phyloP scores from a whole-genome alignment of 2,113 vertebrate genomes.

The Mustela nigripes region DNA sequence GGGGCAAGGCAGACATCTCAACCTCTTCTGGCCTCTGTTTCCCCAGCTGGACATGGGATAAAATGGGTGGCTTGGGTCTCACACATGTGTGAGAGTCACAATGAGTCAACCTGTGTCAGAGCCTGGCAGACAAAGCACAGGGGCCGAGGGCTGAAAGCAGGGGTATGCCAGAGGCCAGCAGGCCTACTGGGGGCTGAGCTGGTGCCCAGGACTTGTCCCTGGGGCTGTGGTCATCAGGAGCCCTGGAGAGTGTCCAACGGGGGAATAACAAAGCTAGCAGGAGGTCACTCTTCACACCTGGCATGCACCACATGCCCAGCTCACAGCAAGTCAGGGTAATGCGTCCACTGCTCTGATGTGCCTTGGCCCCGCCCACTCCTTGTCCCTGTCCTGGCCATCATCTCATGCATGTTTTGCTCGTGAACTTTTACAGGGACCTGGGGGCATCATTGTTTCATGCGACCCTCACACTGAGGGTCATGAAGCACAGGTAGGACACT shows the following conservation, averaged over 20 bases:
- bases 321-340: background rate
- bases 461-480: background rate
- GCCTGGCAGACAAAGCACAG: background rate
- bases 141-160: background rate
- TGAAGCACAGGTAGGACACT: background rate
- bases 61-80: background rate
- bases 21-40: background rate
- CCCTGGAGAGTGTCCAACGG: background rate
- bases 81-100: background rate
- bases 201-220: background rate
- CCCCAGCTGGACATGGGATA: too few relatives aligned
- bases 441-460: accelerated
- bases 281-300: background rate
- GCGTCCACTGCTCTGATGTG: background rate
- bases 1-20: accelerated
- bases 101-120: background rate
- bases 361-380: background rate
- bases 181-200: background rate
- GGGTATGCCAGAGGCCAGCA: background rate
- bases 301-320: accelerated
- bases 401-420: background rate
- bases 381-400: accelerated
- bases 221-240: background rate
- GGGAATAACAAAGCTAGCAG: background rate
- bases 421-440: background rate